phyloP scores from a whole-genome alignment of 2,797 vertebrate genomes.

The Champsocephalus esox region DNA sequence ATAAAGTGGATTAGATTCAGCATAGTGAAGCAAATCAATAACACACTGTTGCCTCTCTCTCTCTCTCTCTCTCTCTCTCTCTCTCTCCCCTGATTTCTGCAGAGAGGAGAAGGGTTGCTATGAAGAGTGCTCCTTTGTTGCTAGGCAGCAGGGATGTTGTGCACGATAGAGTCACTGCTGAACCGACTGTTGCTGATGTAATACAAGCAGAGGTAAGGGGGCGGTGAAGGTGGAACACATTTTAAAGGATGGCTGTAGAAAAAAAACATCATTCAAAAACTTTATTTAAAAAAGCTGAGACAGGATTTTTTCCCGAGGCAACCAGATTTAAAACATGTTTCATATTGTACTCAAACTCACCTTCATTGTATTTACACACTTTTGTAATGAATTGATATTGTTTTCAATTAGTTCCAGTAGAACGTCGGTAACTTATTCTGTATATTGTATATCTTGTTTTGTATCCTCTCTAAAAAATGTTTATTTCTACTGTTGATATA shows the following conservation, averaged over 20 bases:
- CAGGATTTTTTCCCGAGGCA: no score
- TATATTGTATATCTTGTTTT: no score
- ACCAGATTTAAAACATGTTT: no score
- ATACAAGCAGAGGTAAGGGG: conserved; percentile 36
- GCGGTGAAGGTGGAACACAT: conserved; percentile 6
- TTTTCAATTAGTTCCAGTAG: no score
- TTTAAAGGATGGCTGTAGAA: neutral
- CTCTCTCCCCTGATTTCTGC: conserved; percentile 13
- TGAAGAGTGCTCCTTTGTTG: conserved; percentile 40
- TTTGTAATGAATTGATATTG: no score
- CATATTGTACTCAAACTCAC: no score
- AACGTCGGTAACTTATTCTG: no score
- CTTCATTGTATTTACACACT: no score
- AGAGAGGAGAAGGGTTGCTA: conserved; percentile 28
- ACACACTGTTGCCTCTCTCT: neutral
- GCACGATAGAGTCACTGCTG: conserved; percentile 17
- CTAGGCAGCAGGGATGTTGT: conserved; percentile 49
- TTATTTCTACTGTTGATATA: no score
- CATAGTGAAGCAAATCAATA: conserved; percentile 8
- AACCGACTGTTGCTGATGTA: conserved; percentile 27
- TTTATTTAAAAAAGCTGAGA: no score
- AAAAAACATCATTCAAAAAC: neutral
- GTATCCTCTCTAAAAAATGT: no score
- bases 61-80: neutral
- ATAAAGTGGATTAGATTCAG: neutral